Percentiles rank a stretch among this genome's conserved stretches.
Conservation (phyloP, 2,888 invertebrate species). For the Cephus spinipes region DNA sequence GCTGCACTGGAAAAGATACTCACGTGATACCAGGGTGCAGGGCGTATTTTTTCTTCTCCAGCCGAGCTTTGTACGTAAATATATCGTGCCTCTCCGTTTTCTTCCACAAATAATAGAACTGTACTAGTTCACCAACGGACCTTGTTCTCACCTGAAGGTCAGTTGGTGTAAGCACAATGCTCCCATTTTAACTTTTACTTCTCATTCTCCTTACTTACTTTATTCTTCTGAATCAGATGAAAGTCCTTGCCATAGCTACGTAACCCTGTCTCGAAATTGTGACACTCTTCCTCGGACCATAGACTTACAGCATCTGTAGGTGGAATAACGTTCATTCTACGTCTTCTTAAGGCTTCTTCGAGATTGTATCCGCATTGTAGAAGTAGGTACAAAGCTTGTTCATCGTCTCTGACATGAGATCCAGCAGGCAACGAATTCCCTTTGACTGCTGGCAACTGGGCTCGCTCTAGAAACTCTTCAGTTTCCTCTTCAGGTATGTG, state of each 20-base stretch:
- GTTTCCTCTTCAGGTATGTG: slow-evolving; percentile 78
- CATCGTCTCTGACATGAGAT: slow-evolving; percentile 85
- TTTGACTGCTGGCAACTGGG: slow-evolving; percentile 62
- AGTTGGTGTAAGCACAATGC: neutral
- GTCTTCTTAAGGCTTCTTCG: slow-evolving; percentile 90
- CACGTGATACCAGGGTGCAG: slow-evolving; percentile 89
- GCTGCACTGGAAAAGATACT: slow-evolving; percentile 63
- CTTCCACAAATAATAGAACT: slow-evolving; percentile 98
- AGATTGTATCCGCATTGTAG: slow-evolving; percentile 95
- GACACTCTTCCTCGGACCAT: slow-evolving; percentile 98
- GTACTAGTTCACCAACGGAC: slow-evolving; percentile 95
- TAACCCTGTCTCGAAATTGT: slow-evolving; percentile 96
- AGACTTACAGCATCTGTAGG: slow-evolving; percentile 82
- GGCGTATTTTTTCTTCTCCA: slow-evolving; percentile 94
- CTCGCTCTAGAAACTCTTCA: slow-evolving; percentile 82
- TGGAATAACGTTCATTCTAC: slow-evolving; percentile 78
- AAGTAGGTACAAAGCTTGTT: slow-evolving; percentile 89
- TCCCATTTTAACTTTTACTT: neutral
- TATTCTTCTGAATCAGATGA: slow-evolving; percentile 91
- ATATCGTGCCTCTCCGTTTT: slow-evolving; percentile 97
- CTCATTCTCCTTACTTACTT: slow-evolving; percentile 69
- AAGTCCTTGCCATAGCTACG: slow-evolving; percentile 96
- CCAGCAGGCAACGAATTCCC: slow-evolving; percentile 76
- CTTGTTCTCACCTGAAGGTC: slow-evolving; percentile 81
- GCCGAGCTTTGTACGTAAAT: slow-evolving; percentile 86